A percentile compares a stretch with the other conserved stretches of the same genome.
These are phyloP conservation scores for Xiphydria camelus DNA, from an alignment of 2,888 invertebrate species.

Conservation along the genomic window DNA sequence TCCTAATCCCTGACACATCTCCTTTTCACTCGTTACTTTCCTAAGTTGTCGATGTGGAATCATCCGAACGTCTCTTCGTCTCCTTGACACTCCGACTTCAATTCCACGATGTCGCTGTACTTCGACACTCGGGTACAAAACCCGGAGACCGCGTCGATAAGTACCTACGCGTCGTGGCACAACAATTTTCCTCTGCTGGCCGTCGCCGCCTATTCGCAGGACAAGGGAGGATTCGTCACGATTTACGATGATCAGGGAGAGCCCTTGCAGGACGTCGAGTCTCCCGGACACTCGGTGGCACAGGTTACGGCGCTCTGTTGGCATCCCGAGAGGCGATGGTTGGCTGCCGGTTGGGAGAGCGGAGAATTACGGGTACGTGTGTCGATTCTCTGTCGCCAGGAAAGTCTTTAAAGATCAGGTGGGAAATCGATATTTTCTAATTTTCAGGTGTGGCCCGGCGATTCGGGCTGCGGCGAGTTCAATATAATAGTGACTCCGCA, in stretches of 20 bases:
- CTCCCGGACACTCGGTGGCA: slow-evolving; percentile 74
- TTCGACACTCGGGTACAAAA: slow-evolving; percentile 84
- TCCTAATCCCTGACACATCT: too few relatives aligned
- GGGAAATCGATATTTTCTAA: too few relatives aligned
- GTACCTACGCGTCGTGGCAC: slow-evolving; percentile 85
- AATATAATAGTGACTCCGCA: slow-evolving; percentile 58
- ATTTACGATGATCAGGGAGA: slow-evolving; percentile 87
- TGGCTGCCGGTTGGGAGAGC: slow-evolving; percentile 91
- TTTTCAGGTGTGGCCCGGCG: slow-evolving; percentile 49
- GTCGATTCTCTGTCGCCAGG: too few relatives aligned
- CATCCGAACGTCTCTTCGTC: too few relatives aligned
- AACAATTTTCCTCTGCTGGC: slow-evolving; percentile 78
- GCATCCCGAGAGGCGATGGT: slow-evolving; percentile 83
- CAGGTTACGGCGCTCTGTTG: slow-evolving; percentile 83
- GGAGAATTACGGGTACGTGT: slow-evolving; percentile 80
- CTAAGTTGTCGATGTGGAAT: too few relatives aligned
- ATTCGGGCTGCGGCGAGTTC: slow-evolving; percentile 45
- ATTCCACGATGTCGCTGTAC: slow-evolving; percentile 73
- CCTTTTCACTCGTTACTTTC: too few relatives aligned
- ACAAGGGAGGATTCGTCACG: slow-evolving; percentile 84
- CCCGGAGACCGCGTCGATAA: slow-evolving; percentile 74
- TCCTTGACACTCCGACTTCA: too few relatives aligned
- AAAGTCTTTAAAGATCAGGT: too few relatives aligned
- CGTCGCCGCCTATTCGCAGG: slow-evolving; percentile 84
- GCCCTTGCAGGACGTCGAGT: slow-evolving; percentile 73